These are phyloP conservation scores for Strigamia transsilvanica DNA, from an alignment of 2,888 invertebrate genomes.

Conservation along the genomic window DNA sequence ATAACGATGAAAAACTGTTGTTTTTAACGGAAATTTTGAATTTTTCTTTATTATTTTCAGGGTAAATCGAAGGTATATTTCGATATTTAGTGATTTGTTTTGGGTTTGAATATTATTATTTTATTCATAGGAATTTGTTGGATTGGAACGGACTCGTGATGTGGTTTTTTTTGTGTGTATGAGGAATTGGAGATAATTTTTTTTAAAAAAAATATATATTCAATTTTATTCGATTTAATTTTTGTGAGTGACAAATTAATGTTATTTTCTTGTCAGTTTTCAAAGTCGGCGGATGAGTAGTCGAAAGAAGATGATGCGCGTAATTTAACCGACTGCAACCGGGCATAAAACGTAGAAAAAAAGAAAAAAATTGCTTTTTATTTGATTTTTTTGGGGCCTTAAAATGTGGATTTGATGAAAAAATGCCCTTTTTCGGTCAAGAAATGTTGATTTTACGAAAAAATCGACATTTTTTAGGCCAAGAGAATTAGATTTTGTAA, in stretches of 20 bases:
- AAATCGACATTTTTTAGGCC: too few species aligned
- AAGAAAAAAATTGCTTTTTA: neutral
- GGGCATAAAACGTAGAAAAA: neutral
- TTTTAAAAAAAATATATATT: neutral
- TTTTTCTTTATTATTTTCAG: too few species aligned
- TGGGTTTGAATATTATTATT: too few species aligned
- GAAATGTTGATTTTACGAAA: too few species aligned
- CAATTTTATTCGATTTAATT: neutral
- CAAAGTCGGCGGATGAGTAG: neutral
- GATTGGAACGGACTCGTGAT: neutral
- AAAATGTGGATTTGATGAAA: too few species aligned
- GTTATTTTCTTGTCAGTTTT: conserved; percentile 28
- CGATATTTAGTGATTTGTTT: too few species aligned
- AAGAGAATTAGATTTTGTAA: too few species aligned
- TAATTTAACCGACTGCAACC: neutral
- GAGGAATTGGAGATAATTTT: neutral
- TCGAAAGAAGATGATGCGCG: neutral
- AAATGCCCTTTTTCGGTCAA: too few species aligned
- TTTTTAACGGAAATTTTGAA: too few species aligned
- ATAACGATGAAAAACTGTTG: too few species aligned
- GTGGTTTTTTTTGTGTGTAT: neutral
- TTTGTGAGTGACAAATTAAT: conserved; percentile 11
- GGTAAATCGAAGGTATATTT: too few species aligned
- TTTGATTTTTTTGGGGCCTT: neutral
- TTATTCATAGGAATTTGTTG: neutral